Evolutionary conservation across 2,113 vertebrate genomes (phyloP).

Genomic region (Cervus canadensis): DNA sequence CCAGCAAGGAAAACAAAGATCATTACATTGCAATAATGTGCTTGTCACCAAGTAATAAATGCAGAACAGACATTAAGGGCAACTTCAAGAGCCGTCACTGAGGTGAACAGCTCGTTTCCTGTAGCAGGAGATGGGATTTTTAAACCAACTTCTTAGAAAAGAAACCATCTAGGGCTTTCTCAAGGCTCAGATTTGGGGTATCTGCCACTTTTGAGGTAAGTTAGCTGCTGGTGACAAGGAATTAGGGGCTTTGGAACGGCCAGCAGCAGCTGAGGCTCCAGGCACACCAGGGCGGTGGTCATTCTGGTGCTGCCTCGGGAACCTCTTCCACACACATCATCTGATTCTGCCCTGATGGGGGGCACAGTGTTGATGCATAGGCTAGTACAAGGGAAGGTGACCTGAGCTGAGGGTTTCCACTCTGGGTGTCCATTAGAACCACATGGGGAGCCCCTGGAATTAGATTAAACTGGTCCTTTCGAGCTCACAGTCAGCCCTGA

Average conservation of each 20-base stretch:
- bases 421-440: not conserved
- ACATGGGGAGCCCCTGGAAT: not conserved
- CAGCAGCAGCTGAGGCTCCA: not conserved
- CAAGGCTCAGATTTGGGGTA: not conserved
- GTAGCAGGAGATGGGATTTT: not conserved
- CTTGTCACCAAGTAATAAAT: constrained; percentile 29
- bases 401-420: not conserved
- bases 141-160: constrained; percentile 41
- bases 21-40: constrained; percentile 34
- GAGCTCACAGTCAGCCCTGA: not conserved
- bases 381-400: not conserved
- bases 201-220: not conserved
- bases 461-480: not conserved
- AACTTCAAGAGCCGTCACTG: not conserved
- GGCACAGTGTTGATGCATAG: rapidly evolving
- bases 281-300: rapidly evolving
- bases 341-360: too few relatives aligned
- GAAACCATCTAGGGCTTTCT: constrained; percentile 1
- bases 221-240: not conserved
- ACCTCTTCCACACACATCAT: too few relatives aligned
- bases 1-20: constrained; percentile 16
- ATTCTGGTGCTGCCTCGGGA: not conserved
- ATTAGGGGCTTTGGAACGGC: not conserved
- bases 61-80: not conserved
- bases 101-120: not conserved